Conservation (phyloP, 2,113 vertebrate species). For the Sinosuthora webbiana region DNA sequence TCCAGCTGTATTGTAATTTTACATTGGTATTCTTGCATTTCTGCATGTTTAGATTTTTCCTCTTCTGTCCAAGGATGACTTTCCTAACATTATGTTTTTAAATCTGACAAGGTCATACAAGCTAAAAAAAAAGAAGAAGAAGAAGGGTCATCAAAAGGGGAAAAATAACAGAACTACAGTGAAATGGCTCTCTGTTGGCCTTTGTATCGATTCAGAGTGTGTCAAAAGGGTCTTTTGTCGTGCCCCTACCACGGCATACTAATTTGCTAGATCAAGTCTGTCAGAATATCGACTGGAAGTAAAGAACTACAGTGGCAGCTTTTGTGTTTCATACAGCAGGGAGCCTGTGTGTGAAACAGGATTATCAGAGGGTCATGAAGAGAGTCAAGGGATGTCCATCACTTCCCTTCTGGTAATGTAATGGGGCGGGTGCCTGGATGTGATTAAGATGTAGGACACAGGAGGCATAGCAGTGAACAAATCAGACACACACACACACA, state of each 20-base stretch:
- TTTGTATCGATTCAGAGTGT: slow-evolving; percentile 93
- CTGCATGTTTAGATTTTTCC: slow-evolving; percentile 12
- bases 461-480: slow-evolving; percentile 77
- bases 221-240: slow-evolving; percentile 97
- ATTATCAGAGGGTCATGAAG: slow-evolving; percentile 98
- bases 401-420: slow-evolving; percentile 88
- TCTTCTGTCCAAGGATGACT: slow-evolving; percentile 61
- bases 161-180: slow-evolving; percentile 79
- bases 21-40: slow-evolving; percentile 27
- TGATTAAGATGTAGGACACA: slow-evolving; percentile 94
- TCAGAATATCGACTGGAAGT: slow-evolving; percentile 96
- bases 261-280: slow-evolving; percentile 99
- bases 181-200: slow-evolving; percentile 89
- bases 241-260: slow-evolving; percentile 96
- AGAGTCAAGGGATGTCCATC: slow-evolving; percentile 96
- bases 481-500: slow-evolving; percentile 80
- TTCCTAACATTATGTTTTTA: slow-evolving; percentile 77
- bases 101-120: slow-evolving; percentile 81
- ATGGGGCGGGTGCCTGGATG: slow-evolving; percentile 83
- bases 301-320: slow-evolving; percentile 89
- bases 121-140: slow-evolving; percentile 64
- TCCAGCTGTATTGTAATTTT: slow-evolving; percentile 50
- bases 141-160: slow-evolving; percentile 81
- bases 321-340: slow-evolving; percentile 93
- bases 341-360: slow-evolving; percentile 98